A percentile compares a stretch with the other conserved stretches of the same genome.
These are phyloP conservation scores for Andricus quercusramuli DNA, from an alignment of 2,888 invertebrate species.

Conservation along the genomic window DNA sequence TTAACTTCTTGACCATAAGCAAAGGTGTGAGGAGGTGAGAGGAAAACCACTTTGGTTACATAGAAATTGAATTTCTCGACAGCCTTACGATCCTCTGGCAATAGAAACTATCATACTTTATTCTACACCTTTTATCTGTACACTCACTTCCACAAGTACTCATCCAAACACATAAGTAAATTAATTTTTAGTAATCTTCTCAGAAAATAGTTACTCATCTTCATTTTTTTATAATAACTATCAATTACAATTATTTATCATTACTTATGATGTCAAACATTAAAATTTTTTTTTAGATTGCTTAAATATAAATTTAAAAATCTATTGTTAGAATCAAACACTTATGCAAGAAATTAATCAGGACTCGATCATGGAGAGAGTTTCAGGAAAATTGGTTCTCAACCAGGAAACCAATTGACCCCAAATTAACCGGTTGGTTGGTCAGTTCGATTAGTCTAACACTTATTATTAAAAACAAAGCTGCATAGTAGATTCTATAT, in stretches of 20 bases:
- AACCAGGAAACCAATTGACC: conserved; percentile 32
- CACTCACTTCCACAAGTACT: conserved; percentile 1
- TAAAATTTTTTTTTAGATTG: too few relatives aligned
- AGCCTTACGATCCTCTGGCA: conserved; percentile 38
- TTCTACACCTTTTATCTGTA: conserved; percentile 28
- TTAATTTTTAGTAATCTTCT: conserved; percentile 29
- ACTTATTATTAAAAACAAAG: conserved; percentile 18
- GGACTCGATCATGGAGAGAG: conserved; percentile 21
- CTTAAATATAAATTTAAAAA: too few relatives aligned
- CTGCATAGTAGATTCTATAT: neutral
- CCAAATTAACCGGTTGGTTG: conserved; percentile 29
- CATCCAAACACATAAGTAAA: conserved; percentile 25
- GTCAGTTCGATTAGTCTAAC: conserved; percentile 5
- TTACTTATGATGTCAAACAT: too few relatives aligned
- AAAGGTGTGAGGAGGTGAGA: conserved; percentile 35
- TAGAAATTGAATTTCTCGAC: conserved; percentile 42
- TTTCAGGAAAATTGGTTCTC: conserved; percentile 17
- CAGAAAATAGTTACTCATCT: conserved; percentile 12
- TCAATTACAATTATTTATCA: neutral
- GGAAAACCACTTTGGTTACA: conserved; percentile 41
- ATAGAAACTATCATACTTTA: conserved; percentile 41
- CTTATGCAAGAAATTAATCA: conserved; percentile 24
- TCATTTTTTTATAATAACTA: neutral
- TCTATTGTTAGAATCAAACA: conserved; percentile 12
- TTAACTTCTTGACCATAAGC: conserved; percentile 40